Evolutionary conservation across 2,113 vertebrate species (phyloP), one percentile per base, ranked within the genome.

Genomic region (Ageneiosus marmoratus): DNA sequence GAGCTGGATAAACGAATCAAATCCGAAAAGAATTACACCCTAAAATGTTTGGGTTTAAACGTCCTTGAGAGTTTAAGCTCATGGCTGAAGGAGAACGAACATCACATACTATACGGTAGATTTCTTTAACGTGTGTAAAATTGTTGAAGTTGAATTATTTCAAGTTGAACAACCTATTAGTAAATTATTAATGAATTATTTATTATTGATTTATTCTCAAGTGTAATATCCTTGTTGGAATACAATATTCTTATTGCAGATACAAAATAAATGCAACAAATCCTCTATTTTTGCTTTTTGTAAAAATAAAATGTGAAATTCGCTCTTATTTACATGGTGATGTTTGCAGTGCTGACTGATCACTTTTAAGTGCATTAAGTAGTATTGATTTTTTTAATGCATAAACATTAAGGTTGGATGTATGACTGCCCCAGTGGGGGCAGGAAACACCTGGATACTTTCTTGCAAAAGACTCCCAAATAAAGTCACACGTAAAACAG

Each of bases 21-120:
- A 0, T 15, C 16, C 3, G n/a, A 8, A 20, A 2, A 5, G 0
- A 0, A 24, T 24, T 82, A 63, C 41, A 0, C 18, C 0, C 2
- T 7, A 1, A 82, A 82, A 76, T 76, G 72, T 41, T 46, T 82
- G 29, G 12, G 29, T n/a, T 34, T 53, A 18, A 50, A 82, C 8
- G 22, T 82, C 13, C 5, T 82, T 12, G 11, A 41, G 29, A 62
- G 3, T 48, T 24, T 82, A 50, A 12, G 0, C 9, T 6, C 8
- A 20, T 82, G 81, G 72, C 29, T 82, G 7, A 4, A n/a, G 3
- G 0, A 44, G 10, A 48, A 15, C 0, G 5, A 65, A 1, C 1
- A 9, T 5, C 7, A 32, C 60, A 62, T 2, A 50, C 29, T n/a
- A n/a, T n/a, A 27, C 16, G 9, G 6, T 73, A 7, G 13, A 72